Evolutionary conservation across 2,113 vertebrate genomes (phyloP).

Genomic region (Megatriorchis doriae): DNA sequence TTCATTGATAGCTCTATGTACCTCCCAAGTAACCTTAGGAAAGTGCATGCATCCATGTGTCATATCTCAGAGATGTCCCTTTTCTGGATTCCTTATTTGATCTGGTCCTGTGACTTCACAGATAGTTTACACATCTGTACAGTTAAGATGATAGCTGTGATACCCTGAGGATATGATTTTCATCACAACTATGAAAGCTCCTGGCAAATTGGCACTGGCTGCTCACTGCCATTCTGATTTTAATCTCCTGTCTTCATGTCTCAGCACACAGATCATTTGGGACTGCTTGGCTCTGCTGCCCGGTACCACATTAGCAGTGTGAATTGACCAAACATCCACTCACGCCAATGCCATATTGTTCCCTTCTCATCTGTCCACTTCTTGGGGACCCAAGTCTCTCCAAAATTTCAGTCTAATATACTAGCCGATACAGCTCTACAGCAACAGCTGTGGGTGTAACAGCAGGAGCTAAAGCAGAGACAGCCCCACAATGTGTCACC

Average conservation of each 20-base stretch:
- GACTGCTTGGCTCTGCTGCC: background rate
- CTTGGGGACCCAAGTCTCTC: background rate
- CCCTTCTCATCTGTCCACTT: background rate
- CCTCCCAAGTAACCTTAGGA: background rate
- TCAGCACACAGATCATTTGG: background rate
- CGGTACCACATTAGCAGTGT: background rate
- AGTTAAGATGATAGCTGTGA: background rate
- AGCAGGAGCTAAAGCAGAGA: background rate
- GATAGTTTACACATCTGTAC: background rate
- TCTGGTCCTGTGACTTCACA: background rate
- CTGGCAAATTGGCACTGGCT: background rate
- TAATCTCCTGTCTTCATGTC: background rate
- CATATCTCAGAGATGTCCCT: background rate
- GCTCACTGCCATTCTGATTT: background rate
- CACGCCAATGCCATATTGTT: background rate
- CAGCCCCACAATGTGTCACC: background rate
- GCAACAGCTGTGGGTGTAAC: background rate
- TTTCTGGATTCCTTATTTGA: background rate
- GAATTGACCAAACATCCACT: background rate
- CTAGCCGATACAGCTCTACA: background rate
- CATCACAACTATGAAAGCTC: background rate
- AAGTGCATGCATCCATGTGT: accelerated
- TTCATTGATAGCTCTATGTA: background rate
- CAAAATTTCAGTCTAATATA: background rate
- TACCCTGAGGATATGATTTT: background rate